Evolutionary conservation across 2,888 invertebrate species (phyloP), one percentile per base, ranked within the genome.

Genomic region (Pachycephus smyrnensis): DNA sequence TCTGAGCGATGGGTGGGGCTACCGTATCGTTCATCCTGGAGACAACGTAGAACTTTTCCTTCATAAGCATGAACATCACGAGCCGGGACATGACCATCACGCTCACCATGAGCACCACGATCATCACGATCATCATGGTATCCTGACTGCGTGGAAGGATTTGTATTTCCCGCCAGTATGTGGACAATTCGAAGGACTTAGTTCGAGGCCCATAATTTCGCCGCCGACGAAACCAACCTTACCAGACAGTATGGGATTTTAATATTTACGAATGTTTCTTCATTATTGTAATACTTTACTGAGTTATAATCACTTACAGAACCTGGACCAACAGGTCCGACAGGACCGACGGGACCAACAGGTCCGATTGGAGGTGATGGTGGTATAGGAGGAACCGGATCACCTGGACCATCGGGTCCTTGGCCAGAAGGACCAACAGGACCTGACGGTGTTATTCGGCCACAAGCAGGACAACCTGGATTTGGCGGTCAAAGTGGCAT

Each of bases 1-100:
- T 89, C 93, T 96, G 15, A 96, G 96, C 73, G 96, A 96, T 89
- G 94, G 94, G 80, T 95, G 95, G 92, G 96, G 96, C 31, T 96
- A 96, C 90, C 92, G 96, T 81, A 94, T 95, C 0, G 94, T 96
- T 0, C 94, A 94, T 84, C 95, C 96, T 0, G 94, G 94, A 75
- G 94, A 95, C 82, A 93, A 94, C 0, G 94, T 96, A 4, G 95
- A 96, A 91, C 93, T 96, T 4, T 95, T 93, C 88, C 93, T 94
- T 30, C 93, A 94, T 35, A 88, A 90, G 33, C 92, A 92, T 73
- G 89, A 90, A 23, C 88, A 89, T 30, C 86, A 88, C 37, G 83
- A 85, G 33, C 82, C 82, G 35, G 84, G 85, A 15, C 76, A 86
- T 31, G 82, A 86, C 73, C 82, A 85, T 31, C 81, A 80, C 40